Evolutionary conservation across 2,888 invertebrate genomes (phyloP), one percentile per base, ranked within the genome.

Genomic region (Morpho deidamia): DNA sequence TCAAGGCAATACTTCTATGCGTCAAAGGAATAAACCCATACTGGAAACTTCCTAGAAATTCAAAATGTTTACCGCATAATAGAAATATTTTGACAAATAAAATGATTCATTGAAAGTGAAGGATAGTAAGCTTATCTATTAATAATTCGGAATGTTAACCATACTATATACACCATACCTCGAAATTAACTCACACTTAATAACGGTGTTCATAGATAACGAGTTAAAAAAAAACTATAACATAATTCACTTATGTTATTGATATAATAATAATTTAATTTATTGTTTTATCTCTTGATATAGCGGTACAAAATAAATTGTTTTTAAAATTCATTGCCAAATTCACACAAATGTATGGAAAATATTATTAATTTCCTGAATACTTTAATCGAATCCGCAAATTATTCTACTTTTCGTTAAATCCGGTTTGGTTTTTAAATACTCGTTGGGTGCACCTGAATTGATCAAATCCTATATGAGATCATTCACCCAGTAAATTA

Each of bases 21-120:
- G 65, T 63, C 65, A 63, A 12, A 49, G 11, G 52, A 53, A 53
- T 43, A 23, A 43, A 46, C 51, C 52, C 47, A 43, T 44, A 48
- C 55, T 8, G 57, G 58, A 58, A 60, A 52, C 51, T 64, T 61
- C 63, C 59, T 58, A 60, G 60, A 56, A 61, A 79, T 78, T 71
- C 59, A 56, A 67, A 62, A 64, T 66, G 54, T 55, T 56, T 66
- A 67, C 62, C 60, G 62, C 63, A 64, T 45, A 65, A 60, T 62
- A 63, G 62, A 65, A 70, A 64, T 63, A 66, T 48, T 34, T 40
- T 61, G 69, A 74, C 70, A 74, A 75, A 73, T 66, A 71, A 70
- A 46, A 38, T 12, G 68, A 66, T 74, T 65, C 66, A 50, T 69
- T 70, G 62, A 66, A 69, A 67, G 40, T 53, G 11, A 61, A 66